phyloP scores from a whole-genome alignment of 2,888 invertebrate genomes.

The Silvanus unidentatus region DNA sequence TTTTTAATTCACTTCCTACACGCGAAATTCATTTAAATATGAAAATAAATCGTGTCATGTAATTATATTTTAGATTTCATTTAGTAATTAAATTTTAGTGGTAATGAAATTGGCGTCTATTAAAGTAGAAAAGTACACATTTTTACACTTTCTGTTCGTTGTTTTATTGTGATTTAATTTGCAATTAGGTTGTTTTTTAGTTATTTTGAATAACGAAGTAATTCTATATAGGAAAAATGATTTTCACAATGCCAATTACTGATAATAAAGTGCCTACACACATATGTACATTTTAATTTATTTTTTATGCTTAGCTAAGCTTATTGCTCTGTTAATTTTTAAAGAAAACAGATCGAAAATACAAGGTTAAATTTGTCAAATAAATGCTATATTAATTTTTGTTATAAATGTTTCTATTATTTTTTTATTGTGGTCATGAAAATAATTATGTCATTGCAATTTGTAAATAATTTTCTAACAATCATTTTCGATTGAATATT shows the following conservation, averaged over 20 bases:
- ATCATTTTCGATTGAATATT: background rate
- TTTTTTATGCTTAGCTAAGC: slow-evolving; percentile 11
- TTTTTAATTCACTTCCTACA: too few species aligned
- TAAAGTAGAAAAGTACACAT: slow-evolving; percentile 9
- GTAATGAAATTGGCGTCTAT: slow-evolving; percentile 10
- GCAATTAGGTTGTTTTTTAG: too few species aligned
- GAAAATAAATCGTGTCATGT: slow-evolving; percentile 1
- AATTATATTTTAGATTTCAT: background rate
- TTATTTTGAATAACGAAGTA: too few species aligned
- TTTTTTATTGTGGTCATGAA: background rate
- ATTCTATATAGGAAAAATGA: too few species aligned
- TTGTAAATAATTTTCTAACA: background rate
- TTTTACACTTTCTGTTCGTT: too few species aligned
- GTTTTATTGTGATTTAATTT: too few species aligned
- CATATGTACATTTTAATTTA: background rate
- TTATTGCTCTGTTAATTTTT: slow-evolving; percentile 9
- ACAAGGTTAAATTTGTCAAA: slow-evolving; percentile 2
- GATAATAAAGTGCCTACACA: background rate
- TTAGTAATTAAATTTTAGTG: background rate
- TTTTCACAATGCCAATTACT: too few species aligned
- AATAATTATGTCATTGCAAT: too few species aligned
- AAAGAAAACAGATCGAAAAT: slow-evolving; percentile 12
- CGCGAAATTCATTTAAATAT: too few species aligned
- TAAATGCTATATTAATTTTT: too few species aligned
- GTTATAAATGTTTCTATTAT: background rate